These are phyloP conservation scores for Cardiocondyla obscurior DNA, from an alignment of 1,140 invertebrate species.

Conservation along the genomic window DNA sequence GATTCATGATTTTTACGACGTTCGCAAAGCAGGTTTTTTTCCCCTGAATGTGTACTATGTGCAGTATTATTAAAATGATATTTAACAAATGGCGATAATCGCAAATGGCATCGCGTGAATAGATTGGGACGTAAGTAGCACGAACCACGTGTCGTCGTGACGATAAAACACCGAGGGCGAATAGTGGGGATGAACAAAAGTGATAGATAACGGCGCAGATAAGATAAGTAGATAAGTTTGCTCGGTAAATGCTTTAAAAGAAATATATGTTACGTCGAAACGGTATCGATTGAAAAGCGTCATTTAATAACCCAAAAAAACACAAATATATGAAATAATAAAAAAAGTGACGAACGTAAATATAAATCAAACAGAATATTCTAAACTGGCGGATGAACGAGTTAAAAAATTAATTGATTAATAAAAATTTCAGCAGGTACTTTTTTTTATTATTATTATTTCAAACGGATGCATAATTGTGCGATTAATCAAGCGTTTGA, in stretches of 20 bases:
- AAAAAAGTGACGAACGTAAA: neutral
- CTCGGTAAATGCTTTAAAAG: neutral
- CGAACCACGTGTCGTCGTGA: conserved; percentile 34
- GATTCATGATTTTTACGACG: no score
- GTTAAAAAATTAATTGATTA: neutral
- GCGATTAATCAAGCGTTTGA: conserved; percentile 1
- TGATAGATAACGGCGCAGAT: conserved; percentile 16
- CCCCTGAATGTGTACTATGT: neutral
- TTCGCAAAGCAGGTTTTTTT: no score
- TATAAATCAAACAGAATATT: neutral
- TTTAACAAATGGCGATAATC: neutral
- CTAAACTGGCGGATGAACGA: neutral
- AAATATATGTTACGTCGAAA: neutral
- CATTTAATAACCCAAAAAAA: neutral
- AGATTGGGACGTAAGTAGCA: conserved; percentile 41
- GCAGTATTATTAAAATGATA: neutral
- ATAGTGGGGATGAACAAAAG: neutral
- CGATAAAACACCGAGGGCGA: conserved; percentile 7
- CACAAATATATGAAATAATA: neutral
- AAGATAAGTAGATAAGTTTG: conserved; percentile 31
- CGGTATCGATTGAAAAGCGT: neutral
- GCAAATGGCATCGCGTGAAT: neutral
- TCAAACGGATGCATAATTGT: neutral
- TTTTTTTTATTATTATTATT: conserved; percentile 16
- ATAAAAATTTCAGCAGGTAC: neutral